Evolutionary conservation across 2,888 invertebrate genomes (phyloP), one percentile per base, ranked within the genome.

Genomic region (Synanthedon tipuliformis): DNA sequence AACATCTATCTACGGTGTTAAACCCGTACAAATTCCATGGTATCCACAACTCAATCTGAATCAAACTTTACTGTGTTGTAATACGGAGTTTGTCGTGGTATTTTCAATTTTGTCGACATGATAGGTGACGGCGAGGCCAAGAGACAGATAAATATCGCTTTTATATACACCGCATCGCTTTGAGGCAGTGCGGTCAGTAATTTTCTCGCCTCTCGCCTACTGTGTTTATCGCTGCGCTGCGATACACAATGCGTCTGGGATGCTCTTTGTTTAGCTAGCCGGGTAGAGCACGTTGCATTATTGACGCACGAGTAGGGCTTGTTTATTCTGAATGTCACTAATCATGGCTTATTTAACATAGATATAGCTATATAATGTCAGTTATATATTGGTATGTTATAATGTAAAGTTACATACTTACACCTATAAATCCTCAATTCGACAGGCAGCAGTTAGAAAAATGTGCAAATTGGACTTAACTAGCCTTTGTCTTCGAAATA

Each of bases 91-190:
- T 48, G 50, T 49, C 54, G 40, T 54, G 40, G 60, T 52, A 60
- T 53, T 58, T 55, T 49, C 53, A 57, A 59, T 55, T 58, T 64
- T 61, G 63, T 64, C 61, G 59, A 62, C 64, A 65, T 73, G 73
- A 74, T 75, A 71, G 75, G 71, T 71, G 69, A 68, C 66, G 63
- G 62, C 70, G 75, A 76, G 75, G 75, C 74, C 74, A 69, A 71
- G 71, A 69, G 73, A 71, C 73, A 71, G 69, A 78, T 79, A 78
- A 75, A 78, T 80, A 78, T 75, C 78, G 69, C 64, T 69, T 66
- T 45, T 66, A 54, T 55, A 57, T 60, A 57, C 64, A 54, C 56
- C 61, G 62, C 55, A 51, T 64, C 63, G 68, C 73, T 71, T 74
- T 73, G 73, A 78, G 75, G 73, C 70, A 60, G 55, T 61, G 71